phyloP scores from a whole-genome alignment of 2,888 invertebrate species.

The Ichneumon xanthorius region DNA sequence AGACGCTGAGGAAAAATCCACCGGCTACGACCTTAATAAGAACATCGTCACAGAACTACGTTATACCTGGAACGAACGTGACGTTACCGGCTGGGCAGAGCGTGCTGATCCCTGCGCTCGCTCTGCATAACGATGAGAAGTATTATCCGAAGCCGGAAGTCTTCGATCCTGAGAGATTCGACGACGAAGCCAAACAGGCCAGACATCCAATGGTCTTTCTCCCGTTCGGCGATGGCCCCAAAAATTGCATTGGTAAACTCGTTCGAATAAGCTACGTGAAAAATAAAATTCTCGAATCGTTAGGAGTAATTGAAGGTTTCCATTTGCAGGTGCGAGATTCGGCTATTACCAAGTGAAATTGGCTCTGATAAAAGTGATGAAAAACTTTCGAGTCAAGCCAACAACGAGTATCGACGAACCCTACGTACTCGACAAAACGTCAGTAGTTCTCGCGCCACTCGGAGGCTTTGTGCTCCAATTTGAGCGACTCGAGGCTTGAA shows the following conservation, averaged over 20 bases:
- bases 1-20: constrained; percentile 85
- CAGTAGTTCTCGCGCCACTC: constrained; percentile 74
- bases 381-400: constrained; percentile 79
- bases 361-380: constrained; percentile 80
- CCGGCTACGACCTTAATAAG: constrained; percentile 79
- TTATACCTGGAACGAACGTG: constrained; percentile 57
- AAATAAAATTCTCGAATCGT: background rate
- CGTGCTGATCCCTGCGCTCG: constrained; percentile 54
- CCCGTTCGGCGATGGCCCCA: constrained; percentile 79
- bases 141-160: constrained; percentile 73
- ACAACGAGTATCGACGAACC: constrained; percentile 78
- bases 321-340: constrained; percentile 71
- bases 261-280: constrained; percentile 15
- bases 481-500: constrained; percentile 32
- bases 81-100: constrained; percentile 52
- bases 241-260: constrained; percentile 79
- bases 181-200: constrained; percentile 63
- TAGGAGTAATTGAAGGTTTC: background rate
- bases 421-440: constrained; percentile 70
- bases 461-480: constrained; percentile 78
- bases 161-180: constrained; percentile 78
- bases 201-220: constrained; percentile 75
- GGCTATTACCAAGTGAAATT: constrained; percentile 82
- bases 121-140: constrained; percentile 61
- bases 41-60: constrained; percentile 72